phyloP scores from a whole-genome alignment of 2,797 vertebrate species.

The Erpetoichthys calabaricus region DNA sequence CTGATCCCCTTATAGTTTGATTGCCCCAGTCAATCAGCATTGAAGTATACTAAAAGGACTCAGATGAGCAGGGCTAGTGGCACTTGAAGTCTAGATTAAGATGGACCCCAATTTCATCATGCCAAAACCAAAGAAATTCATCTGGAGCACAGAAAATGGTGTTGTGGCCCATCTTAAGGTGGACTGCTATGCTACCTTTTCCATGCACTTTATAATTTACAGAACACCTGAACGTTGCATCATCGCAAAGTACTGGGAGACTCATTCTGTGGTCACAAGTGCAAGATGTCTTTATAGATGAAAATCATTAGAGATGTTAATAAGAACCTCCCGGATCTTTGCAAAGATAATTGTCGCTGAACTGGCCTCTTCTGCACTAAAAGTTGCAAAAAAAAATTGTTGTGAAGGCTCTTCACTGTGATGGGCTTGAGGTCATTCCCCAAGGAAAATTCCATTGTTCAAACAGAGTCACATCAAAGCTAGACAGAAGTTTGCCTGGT shows the following conservation, averaged over 20 bases:
- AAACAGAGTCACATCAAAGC: slow-evolving; percentile 1
- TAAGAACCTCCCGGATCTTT: background rate
- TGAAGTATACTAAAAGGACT: no score
- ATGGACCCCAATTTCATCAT: no score
- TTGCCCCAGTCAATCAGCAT: no score
- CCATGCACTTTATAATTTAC: no score
- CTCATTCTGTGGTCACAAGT: slow-evolving; percentile 1
- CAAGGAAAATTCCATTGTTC: background rate
- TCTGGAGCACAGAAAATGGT: no score
- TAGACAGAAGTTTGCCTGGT: slow-evolving; percentile 5
- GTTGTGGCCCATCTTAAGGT: no score
- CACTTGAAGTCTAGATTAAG: no score
- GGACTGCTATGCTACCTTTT: no score
- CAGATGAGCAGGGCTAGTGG: no score
- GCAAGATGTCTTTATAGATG: background rate
- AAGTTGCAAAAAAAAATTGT: slow-evolving; percentile 6
- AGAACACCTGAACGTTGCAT: background rate
- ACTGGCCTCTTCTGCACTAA: slow-evolving; percentile 1
- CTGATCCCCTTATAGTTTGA: no score
- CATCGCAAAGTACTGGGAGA: slow-evolving; percentile 3
- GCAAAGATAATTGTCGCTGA: background rate
- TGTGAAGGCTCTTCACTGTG: slow-evolving; percentile 2
- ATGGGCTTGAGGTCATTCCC: background rate
- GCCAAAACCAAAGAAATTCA: no score
- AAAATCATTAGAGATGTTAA: slow-evolving; percentile 3